A percentile compares a stretch with the other conserved stretches of the same genome.
Conservation (phyloP, 2,113 vertebrate species). For the Acrocephalus arundinaceus region DNA sequence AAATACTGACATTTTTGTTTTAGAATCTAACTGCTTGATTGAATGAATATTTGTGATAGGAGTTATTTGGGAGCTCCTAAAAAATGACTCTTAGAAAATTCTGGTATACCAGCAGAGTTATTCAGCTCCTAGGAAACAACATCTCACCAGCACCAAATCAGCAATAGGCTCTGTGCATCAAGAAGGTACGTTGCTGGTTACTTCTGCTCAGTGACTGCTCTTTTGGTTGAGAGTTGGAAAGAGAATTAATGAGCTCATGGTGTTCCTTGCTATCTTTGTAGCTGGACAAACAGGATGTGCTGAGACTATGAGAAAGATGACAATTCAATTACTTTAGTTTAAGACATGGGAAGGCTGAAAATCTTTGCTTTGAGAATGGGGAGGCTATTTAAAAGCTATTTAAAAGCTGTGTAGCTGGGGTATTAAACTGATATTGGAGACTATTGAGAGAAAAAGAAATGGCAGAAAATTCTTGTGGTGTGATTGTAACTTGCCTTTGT, state of each 20-base stretch:
- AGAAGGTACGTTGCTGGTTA: neutral
- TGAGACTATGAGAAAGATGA: neutral
- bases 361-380: neutral
- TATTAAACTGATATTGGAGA: neutral
- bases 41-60: neutral
- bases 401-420: neutral
- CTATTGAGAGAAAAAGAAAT: neutral
- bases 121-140: neutral
- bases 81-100: neutral
- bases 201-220: neutral
- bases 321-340: neutral
- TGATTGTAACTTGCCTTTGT: neutral
- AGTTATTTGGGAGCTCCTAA: neutral
- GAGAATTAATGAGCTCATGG: neutral
- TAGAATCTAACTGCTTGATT: neutral
- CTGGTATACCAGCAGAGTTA: neutral
- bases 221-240: neutral
- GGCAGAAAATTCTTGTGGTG: neutral
- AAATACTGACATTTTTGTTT: neutral
- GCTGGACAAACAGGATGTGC: neutral
- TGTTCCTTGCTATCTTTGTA: neutral
- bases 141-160: neutral
- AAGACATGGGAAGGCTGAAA: neutral
- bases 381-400: neutral
- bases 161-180: neutral